A percentile compares a stretch with the other conserved stretches of the same genome.
These are phyloP conservation scores for Aspiorhynchus laticeps DNA, from an alignment of 2,113 vertebrate genomes.

Conservation along the genomic window DNA sequence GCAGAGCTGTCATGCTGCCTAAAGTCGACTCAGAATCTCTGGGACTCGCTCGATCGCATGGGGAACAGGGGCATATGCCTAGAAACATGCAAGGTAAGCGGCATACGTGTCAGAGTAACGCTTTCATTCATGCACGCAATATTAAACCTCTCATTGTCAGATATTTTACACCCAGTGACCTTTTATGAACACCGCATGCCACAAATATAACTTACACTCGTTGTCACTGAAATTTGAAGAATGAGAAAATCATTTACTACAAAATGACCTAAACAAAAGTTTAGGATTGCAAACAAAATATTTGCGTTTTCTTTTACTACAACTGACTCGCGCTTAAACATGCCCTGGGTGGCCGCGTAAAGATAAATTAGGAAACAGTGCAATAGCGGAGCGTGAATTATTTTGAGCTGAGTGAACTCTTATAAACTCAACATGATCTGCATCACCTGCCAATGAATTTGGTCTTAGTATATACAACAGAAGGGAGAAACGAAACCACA, in stretches of 20 bases:
- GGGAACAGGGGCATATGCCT: slow-evolving; percentile 94
- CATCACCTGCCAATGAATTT: slow-evolving; percentile 27
- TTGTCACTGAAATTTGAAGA: not conserved
- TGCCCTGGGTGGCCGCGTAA: not conserved
- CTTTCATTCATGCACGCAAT: not conserved
- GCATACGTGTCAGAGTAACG: not conserved
- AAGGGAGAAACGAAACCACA: not conserved
- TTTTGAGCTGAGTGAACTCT: slow-evolving; percentile 17
- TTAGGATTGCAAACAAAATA: not conserved
- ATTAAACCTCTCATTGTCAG: not conserved
- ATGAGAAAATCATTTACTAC: not conserved
- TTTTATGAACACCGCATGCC: not conserved
- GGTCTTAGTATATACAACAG: not conserved
- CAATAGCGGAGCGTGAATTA: slow-evolving; percentile 4
- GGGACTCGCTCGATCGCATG: slow-evolving; percentile 93
- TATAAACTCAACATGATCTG: slow-evolving; percentile 26
- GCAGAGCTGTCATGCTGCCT: slow-evolving; percentile 95
- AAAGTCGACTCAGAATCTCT: slow-evolving; percentile 95
- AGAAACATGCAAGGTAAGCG: slow-evolving; percentile 97
- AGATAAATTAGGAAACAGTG: not conserved
- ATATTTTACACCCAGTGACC: no score
- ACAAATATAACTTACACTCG: not conserved
- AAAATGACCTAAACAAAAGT: not conserved
- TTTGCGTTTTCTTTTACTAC: not conserved
- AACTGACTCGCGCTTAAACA: not conserved